Percentiles rank a stretch among this genome's conserved stretches.
Evolutionary conservation across 2,797 vertebrate species (phyloP).

Genomic region (Notoglanidium macrostoma): DNA sequence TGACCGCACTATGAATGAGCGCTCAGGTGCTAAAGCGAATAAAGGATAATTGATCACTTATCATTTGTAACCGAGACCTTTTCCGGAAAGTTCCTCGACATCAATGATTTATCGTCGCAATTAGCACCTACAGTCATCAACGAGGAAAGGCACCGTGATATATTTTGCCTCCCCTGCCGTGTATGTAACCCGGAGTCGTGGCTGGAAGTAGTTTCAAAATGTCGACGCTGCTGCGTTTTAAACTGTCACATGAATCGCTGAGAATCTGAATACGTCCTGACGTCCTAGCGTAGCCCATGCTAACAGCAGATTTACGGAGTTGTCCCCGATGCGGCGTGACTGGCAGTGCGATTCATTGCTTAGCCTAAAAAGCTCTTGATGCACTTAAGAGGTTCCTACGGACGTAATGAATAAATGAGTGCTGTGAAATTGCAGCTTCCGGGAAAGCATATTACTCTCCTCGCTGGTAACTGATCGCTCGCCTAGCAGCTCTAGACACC

Average conservation of each 20-base stretch:
- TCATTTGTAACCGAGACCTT: constrained; percentile 52
- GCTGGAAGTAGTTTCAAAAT: constrained; percentile 40
- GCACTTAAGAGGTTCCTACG: constrained; percentile 59
- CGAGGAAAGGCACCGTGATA: neutral
- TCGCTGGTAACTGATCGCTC: constrained; percentile 56
- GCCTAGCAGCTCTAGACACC: constrained; percentile 48
- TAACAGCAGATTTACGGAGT: constrained; percentile 51
- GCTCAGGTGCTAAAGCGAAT: constrained; percentile 28
- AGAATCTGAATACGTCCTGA: constrained; percentile 8
- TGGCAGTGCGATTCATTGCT: constrained; percentile 58
- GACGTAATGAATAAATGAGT: constrained; percentile 64
- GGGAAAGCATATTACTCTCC: constrained; percentile 52
- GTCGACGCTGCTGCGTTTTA: constrained; percentile 33
- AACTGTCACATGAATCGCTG: constrained; percentile 43
- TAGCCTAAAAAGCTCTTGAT: constrained; percentile 59
- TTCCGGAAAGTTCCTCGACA: constrained; percentile 41
- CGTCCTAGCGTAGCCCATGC: constrained; percentile 35
- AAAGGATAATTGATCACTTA: constrained; percentile 47
- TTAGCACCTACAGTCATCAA: constrained; percentile 50
- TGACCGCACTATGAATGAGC: constrained; percentile 8
- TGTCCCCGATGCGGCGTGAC: constrained; percentile 50
- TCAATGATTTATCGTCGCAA: constrained; percentile 56
- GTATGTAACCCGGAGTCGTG: neutral
- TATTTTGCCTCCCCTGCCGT: too few relatives aligned
- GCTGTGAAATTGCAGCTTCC: constrained; percentile 56